Evolutionary conservation across 2,888 invertebrate genomes (phyloP).

Genomic region (Lepidocyrtinus sp.): DNA sequence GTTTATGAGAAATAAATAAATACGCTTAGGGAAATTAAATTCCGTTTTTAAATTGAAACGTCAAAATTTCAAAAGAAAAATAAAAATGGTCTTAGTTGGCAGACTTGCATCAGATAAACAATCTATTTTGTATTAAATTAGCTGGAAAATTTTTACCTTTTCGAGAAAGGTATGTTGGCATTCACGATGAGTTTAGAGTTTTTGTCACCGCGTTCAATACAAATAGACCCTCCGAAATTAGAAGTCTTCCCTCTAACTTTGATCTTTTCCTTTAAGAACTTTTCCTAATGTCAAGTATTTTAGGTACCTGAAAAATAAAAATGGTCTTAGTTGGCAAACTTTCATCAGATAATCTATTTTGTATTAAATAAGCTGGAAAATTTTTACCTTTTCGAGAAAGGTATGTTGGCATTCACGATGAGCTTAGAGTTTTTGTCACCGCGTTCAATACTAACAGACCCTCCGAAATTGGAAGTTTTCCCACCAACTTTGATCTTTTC

Average conservation of each 20-base stretch:
- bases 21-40: too few species aligned
- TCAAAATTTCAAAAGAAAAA: slow-evolving; percentile 1
- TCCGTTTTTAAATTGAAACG: too few species aligned
- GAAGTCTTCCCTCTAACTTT: slow-evolving; percentile 98
- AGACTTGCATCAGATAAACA: too few species aligned
- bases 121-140: too few species aligned
- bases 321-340: too few species aligned
- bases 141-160: slow-evolving; percentile 77
- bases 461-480: slow-evolving; percentile 96
- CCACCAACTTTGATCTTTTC: slow-evolving; percentile 95
- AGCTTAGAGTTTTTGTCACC: slow-evolving; percentile 90
- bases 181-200: slow-evolving; percentile 90
- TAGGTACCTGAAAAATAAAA: too few species aligned
- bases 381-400: slow-evolving; percentile 81
- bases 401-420: slow-evolving; percentile 88
- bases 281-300: too few species aligned
- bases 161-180: slow-evolving; percentile 86
- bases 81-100: too few species aligned
- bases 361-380: slow-evolving; percentile 30
- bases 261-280: slow-evolving; percentile 88
- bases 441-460: slow-evolving; percentile 88
- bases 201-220: slow-evolving; percentile 87
- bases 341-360: too few species aligned
- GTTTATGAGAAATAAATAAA: too few species aligned
- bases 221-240: slow-evolving; percentile 94